Base-by-base conservation (phyloP, 2,797 vertebrate genomes). In the Chrosomus eos region DNA sequence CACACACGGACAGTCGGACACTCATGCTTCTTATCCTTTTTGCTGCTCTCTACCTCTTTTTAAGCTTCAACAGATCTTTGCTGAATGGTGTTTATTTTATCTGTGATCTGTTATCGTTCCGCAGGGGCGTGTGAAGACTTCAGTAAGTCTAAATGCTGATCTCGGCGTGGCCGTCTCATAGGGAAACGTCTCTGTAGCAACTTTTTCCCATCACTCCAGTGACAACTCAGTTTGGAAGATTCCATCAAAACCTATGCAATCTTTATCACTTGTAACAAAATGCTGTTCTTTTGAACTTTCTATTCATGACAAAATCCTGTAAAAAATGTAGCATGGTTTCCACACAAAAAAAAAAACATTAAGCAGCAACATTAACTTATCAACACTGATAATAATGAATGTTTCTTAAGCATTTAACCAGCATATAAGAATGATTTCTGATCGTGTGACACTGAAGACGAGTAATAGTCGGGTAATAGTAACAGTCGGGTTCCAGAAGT, bases 31-130 rank as follows among this genome's bases (percentile, higher is more conserved):
- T 89, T 43, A 40, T 75, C 53, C 84, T 33, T 68, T 78, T 74
- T 26, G 58, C 43, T 89, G 90, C 86, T 93, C 90, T 93, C 85
- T 87, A 21, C 64, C 28, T 83, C 66, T 84, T 28, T 48, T 66
- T 45, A 62, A 86, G 70, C 66, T 82, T 82, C 64, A 87, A 85
- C 81, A 90, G 84, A 89, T 84, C 80, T 78, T 78, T 89, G 75
- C 85, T 87, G 87, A 89, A 87, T 86, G 87, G 73, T 14, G 60
- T 84, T 73, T 89, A 91, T 74, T 81, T 88, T 75, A 85, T 90
- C 83, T 83, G 84, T n/a, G 85, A 86, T 87, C 72, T 67, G 55
- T 55, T 38, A 76, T 19, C 10, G 21, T 75, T 76, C 21, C 3
- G 0, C 58, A 21, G 70, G n/a, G 70, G 28, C 14, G 3, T 16